Percentiles rank a stretch among this genome's conserved stretches.
phyloP scores from a whole-genome alignment of 2,888 invertebrate genomes.

The Anagyrus pseudococci region DNA sequence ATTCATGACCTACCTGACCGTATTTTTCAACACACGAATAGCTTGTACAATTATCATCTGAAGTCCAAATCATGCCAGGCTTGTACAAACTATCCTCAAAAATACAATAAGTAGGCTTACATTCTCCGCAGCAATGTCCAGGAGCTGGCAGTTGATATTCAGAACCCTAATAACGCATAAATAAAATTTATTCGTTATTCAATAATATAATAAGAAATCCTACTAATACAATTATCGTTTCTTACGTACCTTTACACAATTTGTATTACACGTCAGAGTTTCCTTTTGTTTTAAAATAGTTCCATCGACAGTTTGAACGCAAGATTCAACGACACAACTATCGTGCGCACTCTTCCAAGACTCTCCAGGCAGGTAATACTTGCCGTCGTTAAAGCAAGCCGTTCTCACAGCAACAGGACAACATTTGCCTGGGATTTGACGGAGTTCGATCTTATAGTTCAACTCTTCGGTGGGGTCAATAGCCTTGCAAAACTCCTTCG shows the following conservation, averaged over 20 bases:
- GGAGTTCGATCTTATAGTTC: conserved; percentile 65
- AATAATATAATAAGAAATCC: neutral
- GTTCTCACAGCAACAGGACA: conserved; percentile 65
- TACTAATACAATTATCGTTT: neutral
- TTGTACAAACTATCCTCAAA: conserved; percentile 63
- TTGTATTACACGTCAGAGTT: conserved; percentile 62
- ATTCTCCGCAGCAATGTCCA: conserved; percentile 71
- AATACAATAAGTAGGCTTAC: conserved; percentile 68
- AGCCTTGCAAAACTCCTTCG: conserved; percentile 65
- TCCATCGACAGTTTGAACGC: conserved; percentile 61
- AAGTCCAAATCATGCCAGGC: conserved; percentile 68
- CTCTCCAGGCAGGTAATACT: conserved; percentile 62
- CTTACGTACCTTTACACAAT: conserved; percentile 58
- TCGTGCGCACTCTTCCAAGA: conserved; percentile 64
- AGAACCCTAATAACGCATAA: conserved; percentile 54
- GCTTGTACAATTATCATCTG: conserved; percentile 71
- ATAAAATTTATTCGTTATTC: neutral
- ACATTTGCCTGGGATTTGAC: conserved; percentile 64
- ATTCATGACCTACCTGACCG: conserved; percentile 44
- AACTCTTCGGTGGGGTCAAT: conserved; percentile 54
- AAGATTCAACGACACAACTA: conserved; percentile 66
- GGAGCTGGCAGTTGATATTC: conserved; percentile 50
- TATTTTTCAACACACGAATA: conserved; percentile 64
- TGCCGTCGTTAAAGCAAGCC: conserved; percentile 67
- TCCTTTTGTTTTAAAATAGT: conserved; percentile 62